Evolutionary conservation across 2,888 invertebrate species (phyloP), one percentile per base, ranked within the genome.

Genomic region (Agriopis marginaria): DNA sequence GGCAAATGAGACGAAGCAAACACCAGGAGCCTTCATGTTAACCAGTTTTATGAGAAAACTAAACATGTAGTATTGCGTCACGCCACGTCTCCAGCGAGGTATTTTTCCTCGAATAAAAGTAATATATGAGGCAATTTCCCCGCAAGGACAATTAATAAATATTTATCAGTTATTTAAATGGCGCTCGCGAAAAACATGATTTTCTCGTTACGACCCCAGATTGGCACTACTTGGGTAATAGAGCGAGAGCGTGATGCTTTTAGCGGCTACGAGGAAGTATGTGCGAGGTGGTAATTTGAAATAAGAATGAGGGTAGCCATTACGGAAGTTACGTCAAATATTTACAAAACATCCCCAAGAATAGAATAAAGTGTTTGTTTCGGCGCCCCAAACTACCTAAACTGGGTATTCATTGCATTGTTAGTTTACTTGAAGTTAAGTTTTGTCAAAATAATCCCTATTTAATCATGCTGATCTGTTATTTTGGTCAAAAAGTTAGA

Each of bases 11-110:
- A 11, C 59, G 55, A 60, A 50, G 50, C 50, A 56, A 69, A 64
- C 51, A 64, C 17, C 42, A 64, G 47, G 11, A 50, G 45, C 32
- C 54, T 60, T 50, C 65, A 68, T 76, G 82, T 70, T 81, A 82
- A 81, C 76, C 73, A 75, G 66, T 69, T 75, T 77, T 77, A 83
- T 83, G 63, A 79, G 80, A 79, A 81, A 82, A 77, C 70, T 77
- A 83, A 82, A 83, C 77, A 80, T 53, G 7, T n/a, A 67, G 58
- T 47, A 54, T 75, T 75, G 61, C 80, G 79, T 81, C 80, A 80
- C 73, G 40, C 59, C 51, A 62, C 68, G 64, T 63, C 71, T 63
- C 40, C 58, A 54, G 45, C 63, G 47, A 45, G 32, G 75, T 75
- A 61, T 72, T 74, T 75, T 75, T 74, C 75, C 74, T 72, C 66